Evolutionary conservation across 2,888 invertebrate genomes (phyloP), one percentile per base, ranked within the genome.

Genomic region (Galeruca laticollis): DNA sequence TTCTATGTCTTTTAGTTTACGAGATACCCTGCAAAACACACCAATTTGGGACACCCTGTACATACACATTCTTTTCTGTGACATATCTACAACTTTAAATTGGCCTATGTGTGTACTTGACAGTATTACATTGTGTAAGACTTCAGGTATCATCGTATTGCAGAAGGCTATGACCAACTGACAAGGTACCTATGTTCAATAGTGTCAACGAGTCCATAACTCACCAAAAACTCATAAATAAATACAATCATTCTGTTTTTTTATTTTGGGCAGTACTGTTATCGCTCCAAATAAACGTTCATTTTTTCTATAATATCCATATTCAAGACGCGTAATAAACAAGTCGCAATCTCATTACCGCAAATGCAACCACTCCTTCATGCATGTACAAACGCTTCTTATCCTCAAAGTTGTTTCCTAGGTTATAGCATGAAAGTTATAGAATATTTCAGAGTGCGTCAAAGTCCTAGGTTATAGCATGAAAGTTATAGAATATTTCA

Each of bases 371-470:
- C 21, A 54, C 5, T 54, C 54, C 26, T 26, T 54, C 54, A 54
- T 54, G 20, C 54, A 54, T 54, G 13, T 26, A 21, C 9, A 21
- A 54, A 10, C 13, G 13, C 13, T 21, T 20, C 9, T 54, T 54
- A 54, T 54, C 26, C 26, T 8, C 26, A 13, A 54, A 54, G 21
- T 54, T 20, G 18, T 51, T 35, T 26, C 26, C 26, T 26, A 5
- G 5, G 26, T 26, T 68, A 33, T 61, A 68, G 40, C 68, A 68
- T 5, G 61, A 68, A 20, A 62, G 71, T 68, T 81, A 71, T 82
- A 81, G 66, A 80, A 82, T 74, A 81, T 80, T 60, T 77, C 73
- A 18, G 74, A 73, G 67, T 79, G 80, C 9, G 79, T 79, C 61
- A 82, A 74, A 26, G 3, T 18, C 51, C n/a, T 51, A 51, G 9